Conservation (phyloP, 2,888 invertebrate genomes). For the Dioctria rufipes region DNA sequence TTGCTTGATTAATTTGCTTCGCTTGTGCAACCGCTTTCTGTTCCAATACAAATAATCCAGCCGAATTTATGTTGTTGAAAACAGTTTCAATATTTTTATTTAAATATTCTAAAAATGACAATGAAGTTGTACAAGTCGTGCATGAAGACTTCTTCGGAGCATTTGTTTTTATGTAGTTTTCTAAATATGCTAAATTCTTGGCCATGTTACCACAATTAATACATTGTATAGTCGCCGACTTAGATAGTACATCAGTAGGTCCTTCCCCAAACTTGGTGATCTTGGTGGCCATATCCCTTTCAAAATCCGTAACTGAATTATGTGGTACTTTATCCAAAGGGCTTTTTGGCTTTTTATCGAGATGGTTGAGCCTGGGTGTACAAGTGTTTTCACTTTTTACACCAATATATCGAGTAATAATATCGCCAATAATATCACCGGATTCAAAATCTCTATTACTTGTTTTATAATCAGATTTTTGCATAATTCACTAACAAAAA, state of each 20-base stretch:
- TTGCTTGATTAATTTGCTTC: neutral
- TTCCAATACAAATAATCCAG: neutral
- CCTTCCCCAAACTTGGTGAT: neutral
- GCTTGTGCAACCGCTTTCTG: neutral
- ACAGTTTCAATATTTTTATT: conserved; percentile 19
- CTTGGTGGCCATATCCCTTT: neutral
- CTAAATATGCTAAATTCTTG: conserved; percentile 19
- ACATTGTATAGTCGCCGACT: neutral
- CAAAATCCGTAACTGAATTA: conserved; percentile 17
- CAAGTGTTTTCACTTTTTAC: neutral
- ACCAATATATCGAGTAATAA: neutral
- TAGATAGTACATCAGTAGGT: neutral
- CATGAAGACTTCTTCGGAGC: conserved; percentile 13
- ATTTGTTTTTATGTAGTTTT: conserved; percentile 25
- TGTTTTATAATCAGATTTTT: neutral
- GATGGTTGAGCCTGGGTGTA: no score
- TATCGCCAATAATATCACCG: conserved; percentile 8
- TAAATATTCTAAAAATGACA: conserved; percentile 27
- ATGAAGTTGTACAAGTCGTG: neutral
- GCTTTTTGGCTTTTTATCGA: neutral
- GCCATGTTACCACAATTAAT: conserved; percentile 28
- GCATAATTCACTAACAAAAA: conserved; percentile 27
- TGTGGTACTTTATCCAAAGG: neutral
- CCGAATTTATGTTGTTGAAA: conserved; percentile 5
- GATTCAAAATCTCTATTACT: neutral